Conservation (phyloP, 2,888 invertebrate genomes). For the Cantharis lateralis region DNA sequence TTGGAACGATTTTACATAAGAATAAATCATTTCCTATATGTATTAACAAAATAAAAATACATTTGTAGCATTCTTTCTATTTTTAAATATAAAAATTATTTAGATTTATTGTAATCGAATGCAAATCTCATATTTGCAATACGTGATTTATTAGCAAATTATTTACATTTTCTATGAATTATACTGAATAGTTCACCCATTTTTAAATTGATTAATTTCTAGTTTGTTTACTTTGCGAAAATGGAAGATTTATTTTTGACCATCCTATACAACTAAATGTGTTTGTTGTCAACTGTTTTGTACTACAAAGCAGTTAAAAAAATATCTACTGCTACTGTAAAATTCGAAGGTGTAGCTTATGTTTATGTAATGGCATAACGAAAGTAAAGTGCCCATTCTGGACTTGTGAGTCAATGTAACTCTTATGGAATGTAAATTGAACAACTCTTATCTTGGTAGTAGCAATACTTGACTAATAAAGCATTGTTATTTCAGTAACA, state of each 20-base stretch:
- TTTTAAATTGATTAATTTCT: slow-evolving; percentile 2
- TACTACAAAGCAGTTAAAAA: background rate
- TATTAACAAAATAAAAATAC: slow-evolving; percentile 18
- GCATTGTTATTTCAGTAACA: slow-evolving; percentile 54
- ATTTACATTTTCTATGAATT: background rate
- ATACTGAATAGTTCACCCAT: background rate
- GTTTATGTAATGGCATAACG: slow-evolving; percentile 43
- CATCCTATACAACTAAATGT: background rate
- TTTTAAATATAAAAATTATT: slow-evolving; percentile 20
- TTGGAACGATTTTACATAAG: slow-evolving; percentile 9
- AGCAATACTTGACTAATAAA: slow-evolving; percentile 54
- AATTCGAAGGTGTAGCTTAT: slow-evolving; percentile 39
- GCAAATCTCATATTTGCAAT: slow-evolving; percentile 32
- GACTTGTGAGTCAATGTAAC: slow-evolving; percentile 47
- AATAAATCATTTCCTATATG: slow-evolving; percentile 17
- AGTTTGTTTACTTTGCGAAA: background rate
- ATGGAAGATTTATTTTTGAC: background rate
- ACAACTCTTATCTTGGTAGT: slow-evolving; percentile 53
- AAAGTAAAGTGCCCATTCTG: slow-evolving; percentile 53
- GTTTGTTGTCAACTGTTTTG: background rate
- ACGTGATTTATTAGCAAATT: slow-evolving; percentile 25
- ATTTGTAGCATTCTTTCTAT: slow-evolving; percentile 29
- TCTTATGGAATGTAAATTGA: slow-evolving; percentile 56
- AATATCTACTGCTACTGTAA: slow-evolving; percentile 3
- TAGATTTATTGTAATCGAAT: slow-evolving; percentile 33